phyloP scores from a whole-genome alignment of 1,140 invertebrate genomes.

The Pogonus chalceus region DNA sequence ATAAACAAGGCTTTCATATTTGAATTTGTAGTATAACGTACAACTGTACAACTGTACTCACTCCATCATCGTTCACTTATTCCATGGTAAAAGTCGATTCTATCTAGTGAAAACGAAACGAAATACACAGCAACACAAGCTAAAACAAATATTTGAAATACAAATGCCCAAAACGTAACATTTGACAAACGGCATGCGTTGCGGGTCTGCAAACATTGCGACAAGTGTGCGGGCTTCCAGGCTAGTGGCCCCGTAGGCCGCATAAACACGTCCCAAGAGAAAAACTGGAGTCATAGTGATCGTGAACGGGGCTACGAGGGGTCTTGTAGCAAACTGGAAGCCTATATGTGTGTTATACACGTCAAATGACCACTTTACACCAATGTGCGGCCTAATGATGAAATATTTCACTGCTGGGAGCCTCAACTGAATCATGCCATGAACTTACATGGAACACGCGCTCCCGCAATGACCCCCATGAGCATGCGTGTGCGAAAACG shows the following conservation, averaged over 20 bases:
- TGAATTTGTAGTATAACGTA: no score
- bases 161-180: conserved; percentile 17
- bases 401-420: conserved; percentile 33
- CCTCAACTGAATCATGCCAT: conserved; percentile 27
- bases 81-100: no score
- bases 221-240: not conserved
- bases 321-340: not conserved
- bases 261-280: conserved; percentile 21
- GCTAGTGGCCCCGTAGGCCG: conserved; percentile 13
- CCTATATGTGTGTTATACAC: conserved; percentile 25
- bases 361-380: conserved; percentile 40
- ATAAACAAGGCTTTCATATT: no score
- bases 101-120: conserved; percentile 16
- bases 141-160: conserved; percentile 25
- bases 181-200: conserved; percentile 18
- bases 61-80: no score
- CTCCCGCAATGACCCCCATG: no score
- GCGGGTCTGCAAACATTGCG: conserved; percentile 8
- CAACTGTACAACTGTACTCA: no score
- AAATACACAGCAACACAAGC: conserved; percentile 10
- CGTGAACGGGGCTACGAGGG: not conserved
- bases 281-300: not conserved
- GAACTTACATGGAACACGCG: not conserved
- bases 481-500: no score
- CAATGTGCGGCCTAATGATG: conserved; percentile 35